Base-by-base conservation (phyloP, 2,888 invertebrate genomes). In the Vesta saturnalis region DNA sequence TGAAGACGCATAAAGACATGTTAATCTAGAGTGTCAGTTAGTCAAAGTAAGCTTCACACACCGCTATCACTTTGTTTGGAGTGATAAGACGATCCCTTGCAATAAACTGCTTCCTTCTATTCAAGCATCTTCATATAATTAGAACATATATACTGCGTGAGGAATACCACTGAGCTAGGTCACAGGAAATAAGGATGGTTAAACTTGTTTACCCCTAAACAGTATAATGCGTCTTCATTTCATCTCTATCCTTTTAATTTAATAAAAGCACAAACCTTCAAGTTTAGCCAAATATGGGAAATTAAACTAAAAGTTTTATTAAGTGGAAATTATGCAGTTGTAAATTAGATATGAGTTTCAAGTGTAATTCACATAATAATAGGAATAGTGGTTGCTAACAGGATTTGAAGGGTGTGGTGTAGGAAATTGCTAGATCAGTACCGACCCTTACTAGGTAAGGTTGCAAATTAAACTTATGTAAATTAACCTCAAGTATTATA, bases 331-430 rank as follows among this genome's bases (percentile, higher is more conserved):
- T 39, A n/a, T 39, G 39, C 12, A n/a, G 39, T 8, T 39, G 39
- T 39, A 39, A 19, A 52, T 52, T 52, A 52, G 21, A 52, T 52
- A 52, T 52, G 21, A 19, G 21, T 52, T 52, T 52, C 3, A 52
- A 52, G 19, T 12, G 18, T 52, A 52, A 52, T 12, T 52, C 52
- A 52, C 52, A 52, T 52, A 52, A 52, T 52, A 52, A 52, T 52
- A n/a, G 10, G 21, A 52, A 52, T 52, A 52, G 52, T 52, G 21
- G 52, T 52, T 52, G 19, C 52, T 52, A 52, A 52, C 19, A 52
- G 52, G 52, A 52, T 52, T 52, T 52, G 52, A 52, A 52, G 52
- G 52, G 52, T 52, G 52, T 52, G 52, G 52, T 52, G 21, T 19
- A 21, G 52, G 52, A 52, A 52, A 52, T 52, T 52, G 52, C 52